phyloP scores from a whole-genome alignment of 2,888 invertebrate genomes.

The Nycteola revayana region DNA sequence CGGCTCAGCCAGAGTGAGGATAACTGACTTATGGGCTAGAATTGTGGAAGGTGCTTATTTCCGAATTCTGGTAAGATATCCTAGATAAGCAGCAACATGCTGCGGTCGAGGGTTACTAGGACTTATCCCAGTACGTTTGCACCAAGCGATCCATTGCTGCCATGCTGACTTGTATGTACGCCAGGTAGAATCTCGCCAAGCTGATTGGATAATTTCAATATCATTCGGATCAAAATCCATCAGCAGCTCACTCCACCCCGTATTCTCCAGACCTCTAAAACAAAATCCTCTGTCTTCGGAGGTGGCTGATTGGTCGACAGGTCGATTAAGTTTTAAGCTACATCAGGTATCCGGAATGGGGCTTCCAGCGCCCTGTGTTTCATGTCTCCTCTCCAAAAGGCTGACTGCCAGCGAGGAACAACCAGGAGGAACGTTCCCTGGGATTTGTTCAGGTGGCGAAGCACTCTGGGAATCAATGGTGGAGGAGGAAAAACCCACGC shows the following conservation, averaged over 20 bases:
- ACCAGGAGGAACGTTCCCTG: constrained; percentile 17
- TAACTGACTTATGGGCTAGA: constrained; percentile 20
- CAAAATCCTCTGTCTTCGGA: neutral
- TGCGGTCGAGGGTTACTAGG: constrained; percentile 16
- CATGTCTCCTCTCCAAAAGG: constrained; percentile 22
- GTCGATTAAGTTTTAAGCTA: constrained; percentile 14
- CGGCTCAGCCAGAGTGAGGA: constrained; percentile 13
- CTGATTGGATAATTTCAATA: constrained; percentile 3
- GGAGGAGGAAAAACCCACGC: constrained; percentile 31
- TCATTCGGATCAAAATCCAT: neutral
- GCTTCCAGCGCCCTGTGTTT: constrained; percentile 12
- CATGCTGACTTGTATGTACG: constrained; percentile 16
- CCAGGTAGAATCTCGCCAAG: constrained; percentile 22
- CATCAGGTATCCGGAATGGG: constrained; percentile 13
- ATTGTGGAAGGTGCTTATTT: constrained; percentile 16
- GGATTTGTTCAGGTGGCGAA: constrained; percentile 21
- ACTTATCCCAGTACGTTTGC: constrained; percentile 9
- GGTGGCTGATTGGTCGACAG: constrained; percentile 13
- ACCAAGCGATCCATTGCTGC: constrained; percentile 22
- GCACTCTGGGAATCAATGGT: constrained; percentile 20
- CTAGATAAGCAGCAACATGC: constrained; percentile 11
- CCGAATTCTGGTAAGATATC: constrained; percentile 5
- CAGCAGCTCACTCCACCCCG: constrained; percentile 6
- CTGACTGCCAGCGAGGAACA: constrained; percentile 18
- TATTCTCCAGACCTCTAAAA: constrained; percentile 5